A percentile compares a stretch with the other conserved stretches of the same genome.
Evolutionary conservation across 2,113 vertebrate genomes (phyloP).

Genomic region (Saccopteryx bilineata): DNA sequence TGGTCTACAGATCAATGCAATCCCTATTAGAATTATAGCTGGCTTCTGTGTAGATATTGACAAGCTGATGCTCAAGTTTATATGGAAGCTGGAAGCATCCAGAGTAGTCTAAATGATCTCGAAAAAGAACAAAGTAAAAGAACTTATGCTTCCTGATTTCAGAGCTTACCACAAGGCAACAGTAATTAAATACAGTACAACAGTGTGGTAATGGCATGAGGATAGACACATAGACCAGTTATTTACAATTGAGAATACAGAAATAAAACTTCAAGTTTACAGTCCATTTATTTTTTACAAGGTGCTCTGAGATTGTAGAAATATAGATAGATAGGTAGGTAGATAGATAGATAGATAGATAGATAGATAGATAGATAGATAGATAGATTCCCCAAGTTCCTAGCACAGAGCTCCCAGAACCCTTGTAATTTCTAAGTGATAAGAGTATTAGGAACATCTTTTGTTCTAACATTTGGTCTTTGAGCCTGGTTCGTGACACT

Average conservation of each 20-base stretch:
- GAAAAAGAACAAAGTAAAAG: neutral
- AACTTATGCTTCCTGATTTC: neutral
- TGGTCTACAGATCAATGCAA: neutral
- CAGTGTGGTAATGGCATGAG: neutral
- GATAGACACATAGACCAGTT: neutral
- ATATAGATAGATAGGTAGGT: too few species aligned
- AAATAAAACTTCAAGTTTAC: neutral
- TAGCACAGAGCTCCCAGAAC: neutral
- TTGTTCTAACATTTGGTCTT: too few species aligned
- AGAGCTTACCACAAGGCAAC: conserved; percentile 3
- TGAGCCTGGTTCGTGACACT: too few species aligned
- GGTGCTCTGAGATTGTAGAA: neutral
- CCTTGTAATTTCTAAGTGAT: neutral
- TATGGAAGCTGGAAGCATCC: neutral
- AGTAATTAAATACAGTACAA: neutral
- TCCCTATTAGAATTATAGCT: neutral
- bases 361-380: too few species aligned
- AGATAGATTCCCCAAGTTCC: neutral
- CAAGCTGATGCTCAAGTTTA: neutral
- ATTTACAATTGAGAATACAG: neutral
- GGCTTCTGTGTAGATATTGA: neutral
- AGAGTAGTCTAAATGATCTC: neutral
- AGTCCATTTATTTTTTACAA: neutral
- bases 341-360: too few species aligned
- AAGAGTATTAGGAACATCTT: too few species aligned